Evolutionary conservation across 2,888 invertebrate species (phyloP), one percentile per base, ranked within the genome.

Genomic region (Melieria picta): DNA sequence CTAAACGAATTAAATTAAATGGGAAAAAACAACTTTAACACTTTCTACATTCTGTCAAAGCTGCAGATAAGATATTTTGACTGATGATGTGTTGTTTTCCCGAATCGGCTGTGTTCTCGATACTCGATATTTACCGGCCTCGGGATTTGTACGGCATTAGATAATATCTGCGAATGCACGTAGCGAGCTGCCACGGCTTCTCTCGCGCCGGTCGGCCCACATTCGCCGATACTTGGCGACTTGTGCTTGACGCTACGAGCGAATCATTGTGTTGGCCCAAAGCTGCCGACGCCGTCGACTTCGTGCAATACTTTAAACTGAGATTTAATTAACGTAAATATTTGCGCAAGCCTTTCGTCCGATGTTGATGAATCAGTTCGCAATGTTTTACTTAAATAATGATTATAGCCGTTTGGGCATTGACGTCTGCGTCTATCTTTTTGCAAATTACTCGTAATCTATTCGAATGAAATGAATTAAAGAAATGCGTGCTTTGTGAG

Each of bases 51-150:
- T 72, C 73, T 73, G 71, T 75, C 75, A 72, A 73, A 73, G 73
- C 65, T 66, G 68, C 73, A 78, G 81, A 82, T 83, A 81, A 81
- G 81, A 80, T 80, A 82, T 79, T 81, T 82, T 83, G 82, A 82
- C 82, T 81, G 83, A 81, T 81, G 81, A 83, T 82, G 82, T 83
- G 81, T 79, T 76, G 30, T 69, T 52, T 50, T 62, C 47, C 75
- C 76, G 43, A 66, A 66, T 42, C 50, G 30, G 58, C 50, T 67
- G 30, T 30, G 50, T 60, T 48, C 67, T 50, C 60, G 60, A 16
- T 50, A 50, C 30, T 30, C 30, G 30, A 43, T 46, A 4, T 45
- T 10, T 16, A 57, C 66, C 58, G 48, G 58, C 57, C 66, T 66
- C 42, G 65, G 71, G 71, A 71, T 71, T 71, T 71, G 67, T 58